Percentiles rank a stretch among this genome's conserved stretches.
Evolutionary conservation across 1,140 invertebrate species (phyloP).

Genomic region (Lasioglossum baleicum): DNA sequence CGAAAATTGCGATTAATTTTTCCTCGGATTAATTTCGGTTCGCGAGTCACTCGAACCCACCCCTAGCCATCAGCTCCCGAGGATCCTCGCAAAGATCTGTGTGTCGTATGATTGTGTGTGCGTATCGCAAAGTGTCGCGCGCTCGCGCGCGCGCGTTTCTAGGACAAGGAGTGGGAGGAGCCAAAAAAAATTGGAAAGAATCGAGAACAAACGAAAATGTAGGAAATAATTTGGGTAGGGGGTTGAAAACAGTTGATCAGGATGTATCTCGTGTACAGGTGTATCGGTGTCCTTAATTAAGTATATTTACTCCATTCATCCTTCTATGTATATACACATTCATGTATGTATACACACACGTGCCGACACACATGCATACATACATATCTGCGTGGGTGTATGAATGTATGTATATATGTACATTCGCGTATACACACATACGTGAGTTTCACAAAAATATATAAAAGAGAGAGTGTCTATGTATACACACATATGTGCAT

Average conservation of each 20-base stretch:
- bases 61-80: too few species aligned
- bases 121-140: conserved; percentile 40
- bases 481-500: conserved; percentile 69
- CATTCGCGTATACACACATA: conserved; percentile 74
- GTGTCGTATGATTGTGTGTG: conserved; percentile 47
- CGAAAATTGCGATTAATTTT: too few species aligned
- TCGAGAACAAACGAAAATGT: too few species aligned
- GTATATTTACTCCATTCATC: conserved; percentile 61
- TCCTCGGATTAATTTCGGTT: too few species aligned
- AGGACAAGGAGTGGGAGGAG: background rate
- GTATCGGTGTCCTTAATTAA: conserved; percentile 53
- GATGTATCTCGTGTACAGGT: conserved; percentile 46
- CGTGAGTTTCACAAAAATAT: conserved; percentile 79
- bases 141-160: conserved; percentile 4
- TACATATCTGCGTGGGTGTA: conserved; percentile 62
- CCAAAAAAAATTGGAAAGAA: too few species aligned
- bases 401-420: conserved; percentile 65
- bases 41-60: too few species aligned
- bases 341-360: conserved; percentile 67
- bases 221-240: too few species aligned
- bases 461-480: conserved; percentile 79
- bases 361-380: conserved; percentile 59
- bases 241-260: background rate
- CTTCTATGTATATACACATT: conserved; percentile 63
- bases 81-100: conserved; percentile 31